Evolutionary conservation across 2,797 vertebrate genomes (phyloP).

Genomic region (Arremon brunneinucha): DNA sequence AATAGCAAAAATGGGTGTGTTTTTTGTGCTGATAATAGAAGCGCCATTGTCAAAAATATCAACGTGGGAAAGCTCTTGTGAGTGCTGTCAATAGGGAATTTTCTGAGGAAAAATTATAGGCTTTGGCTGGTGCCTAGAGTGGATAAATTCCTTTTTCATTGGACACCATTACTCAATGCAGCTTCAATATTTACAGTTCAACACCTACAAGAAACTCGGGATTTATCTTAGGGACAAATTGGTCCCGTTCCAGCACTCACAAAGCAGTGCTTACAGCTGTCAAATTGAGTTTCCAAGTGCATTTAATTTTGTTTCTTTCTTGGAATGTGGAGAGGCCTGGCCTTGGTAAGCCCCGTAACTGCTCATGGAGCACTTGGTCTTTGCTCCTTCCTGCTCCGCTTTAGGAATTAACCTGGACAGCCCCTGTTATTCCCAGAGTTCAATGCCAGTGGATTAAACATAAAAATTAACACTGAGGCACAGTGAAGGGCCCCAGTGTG

Average conservation of each 20-base stretch:
- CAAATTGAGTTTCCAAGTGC: neutral
- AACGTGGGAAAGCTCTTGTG: neutral
- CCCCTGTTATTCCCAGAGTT: neutral
- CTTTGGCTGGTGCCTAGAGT: neutral
- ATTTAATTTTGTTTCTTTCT: neutral
- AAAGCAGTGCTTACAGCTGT: neutral
- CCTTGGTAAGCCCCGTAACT: neutral
- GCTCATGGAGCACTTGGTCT: neutral
- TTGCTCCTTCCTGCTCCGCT: neutral
- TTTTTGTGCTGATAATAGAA: slow-evolving; percentile 21
- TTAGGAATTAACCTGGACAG: neutral
- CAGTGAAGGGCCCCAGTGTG: neutral
- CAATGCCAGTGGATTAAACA: neutral
- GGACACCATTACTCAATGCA: neutral
- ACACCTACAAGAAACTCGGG: neutral
- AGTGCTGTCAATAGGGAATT: neutral
- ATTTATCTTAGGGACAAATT: neutral
- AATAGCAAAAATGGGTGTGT: neutral
- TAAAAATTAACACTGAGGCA: neutral
- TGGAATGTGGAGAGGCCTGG: neutral
- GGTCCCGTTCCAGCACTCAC: neutral
- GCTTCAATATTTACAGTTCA: neutral
- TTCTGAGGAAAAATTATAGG: neutral
- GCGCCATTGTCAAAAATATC: neutral
- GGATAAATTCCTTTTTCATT: neutral